Evolutionary conservation across 2,797 vertebrate species (phyloP).

Genomic region (Amazona ochrocephala): DNA sequence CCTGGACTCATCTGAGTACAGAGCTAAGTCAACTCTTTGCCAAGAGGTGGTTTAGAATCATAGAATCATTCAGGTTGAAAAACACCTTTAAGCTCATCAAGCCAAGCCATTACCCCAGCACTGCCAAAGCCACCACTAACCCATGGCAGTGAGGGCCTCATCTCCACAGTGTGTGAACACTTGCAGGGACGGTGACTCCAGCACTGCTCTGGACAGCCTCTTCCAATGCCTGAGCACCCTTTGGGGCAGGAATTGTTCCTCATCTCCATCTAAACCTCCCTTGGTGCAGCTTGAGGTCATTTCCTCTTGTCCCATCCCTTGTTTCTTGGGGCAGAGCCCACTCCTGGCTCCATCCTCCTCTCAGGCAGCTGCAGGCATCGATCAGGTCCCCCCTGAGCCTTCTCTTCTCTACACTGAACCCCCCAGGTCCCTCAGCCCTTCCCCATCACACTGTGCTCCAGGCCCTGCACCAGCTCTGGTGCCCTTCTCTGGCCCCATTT

Average conservation of each 20-base stretch:
- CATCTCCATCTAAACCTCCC: background rate
- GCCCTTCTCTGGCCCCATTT: accelerated
- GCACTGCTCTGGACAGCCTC: too few species aligned
- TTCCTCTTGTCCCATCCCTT: background rate
- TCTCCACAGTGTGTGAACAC: too few species aligned
- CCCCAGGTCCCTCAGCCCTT: accelerated
- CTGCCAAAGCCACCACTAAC: background rate
- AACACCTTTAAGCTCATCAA: background rate
- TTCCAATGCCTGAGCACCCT: too few species aligned
- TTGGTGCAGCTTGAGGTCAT: accelerated
- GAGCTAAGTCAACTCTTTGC: background rate
- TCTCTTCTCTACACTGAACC: background rate
- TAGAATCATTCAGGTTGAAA: background rate
- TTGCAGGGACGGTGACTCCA: too few species aligned
- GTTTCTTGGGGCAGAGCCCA: accelerated
- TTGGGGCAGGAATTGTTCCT: accelerated
- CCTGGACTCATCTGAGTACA: accelerated
- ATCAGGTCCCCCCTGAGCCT: background rate
- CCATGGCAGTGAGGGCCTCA: too few species aligned
- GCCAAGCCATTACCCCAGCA: accelerated
- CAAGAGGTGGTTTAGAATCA: background rate
- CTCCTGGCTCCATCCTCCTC: accelerated
- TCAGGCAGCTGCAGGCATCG: accelerated
- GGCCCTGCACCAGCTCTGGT: accelerated
- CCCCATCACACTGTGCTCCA: background rate